Evolutionary conservation across 2,797 vertebrate genomes (phyloP).

Genomic region (Anguilla obscura): DNA sequence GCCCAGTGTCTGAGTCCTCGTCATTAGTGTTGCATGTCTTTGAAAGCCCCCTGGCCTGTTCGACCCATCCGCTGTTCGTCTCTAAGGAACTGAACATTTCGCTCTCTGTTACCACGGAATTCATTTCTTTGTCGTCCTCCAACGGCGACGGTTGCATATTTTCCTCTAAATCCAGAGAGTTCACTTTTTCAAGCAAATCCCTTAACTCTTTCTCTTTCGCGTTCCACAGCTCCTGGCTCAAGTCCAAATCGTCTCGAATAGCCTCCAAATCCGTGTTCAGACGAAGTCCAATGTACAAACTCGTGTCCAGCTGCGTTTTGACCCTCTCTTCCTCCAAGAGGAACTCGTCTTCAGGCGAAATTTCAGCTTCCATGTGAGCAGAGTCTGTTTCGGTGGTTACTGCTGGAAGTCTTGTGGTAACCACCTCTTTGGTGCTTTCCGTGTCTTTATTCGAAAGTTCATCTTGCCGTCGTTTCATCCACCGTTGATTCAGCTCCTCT

Average conservation of each 20-base stretch:
- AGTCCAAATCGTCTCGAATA: constrained; percentile 78
- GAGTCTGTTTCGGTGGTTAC: neutral
- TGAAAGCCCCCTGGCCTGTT: constrained; percentile 74
- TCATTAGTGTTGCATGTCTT: constrained; percentile 80
- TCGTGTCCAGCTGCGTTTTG: constrained; percentile 89
- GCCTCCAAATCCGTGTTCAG: constrained; percentile 88
- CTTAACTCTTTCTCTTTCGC: constrained; percentile 82
- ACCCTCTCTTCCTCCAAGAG: constrained; percentile 83
- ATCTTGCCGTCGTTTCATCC: constrained; percentile 86
- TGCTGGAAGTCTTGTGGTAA: constrained; percentile 41
- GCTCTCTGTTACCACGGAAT: constrained; percentile 37
- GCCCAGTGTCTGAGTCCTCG: constrained; percentile 94
- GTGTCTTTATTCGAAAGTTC: constrained; percentile 67
- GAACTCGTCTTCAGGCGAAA: constrained; percentile 65
- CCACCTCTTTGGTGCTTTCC: constrained; percentile 57
- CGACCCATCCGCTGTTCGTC: constrained; percentile 75
- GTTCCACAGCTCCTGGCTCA: constrained; percentile 79
- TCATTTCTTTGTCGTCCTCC: constrained; percentile 37
- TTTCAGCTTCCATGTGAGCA: constrained; percentile 51
- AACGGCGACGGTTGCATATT: constrained; percentile 11
- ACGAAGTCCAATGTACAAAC: constrained; percentile 89
- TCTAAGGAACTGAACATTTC: constrained; percentile 49
- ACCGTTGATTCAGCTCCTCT: constrained; percentile 89
- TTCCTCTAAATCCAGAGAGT: constrained; percentile 69
- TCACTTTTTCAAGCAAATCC: constrained; percentile 78